Evolutionary conservation across 2,888 invertebrate genomes (phyloP).

Genomic region (Flexamia atlantica): DNA sequence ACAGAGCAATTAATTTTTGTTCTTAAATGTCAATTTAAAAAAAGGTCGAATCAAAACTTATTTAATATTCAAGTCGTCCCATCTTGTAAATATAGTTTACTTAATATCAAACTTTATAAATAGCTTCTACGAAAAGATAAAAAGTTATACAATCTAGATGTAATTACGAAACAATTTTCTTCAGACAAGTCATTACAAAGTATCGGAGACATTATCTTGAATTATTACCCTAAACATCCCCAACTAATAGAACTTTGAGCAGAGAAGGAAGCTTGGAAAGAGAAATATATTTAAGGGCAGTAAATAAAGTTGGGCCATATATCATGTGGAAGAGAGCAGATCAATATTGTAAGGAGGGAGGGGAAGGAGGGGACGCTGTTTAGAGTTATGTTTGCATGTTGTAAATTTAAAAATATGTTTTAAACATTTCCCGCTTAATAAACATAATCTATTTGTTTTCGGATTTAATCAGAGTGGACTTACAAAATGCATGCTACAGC

Average conservation of each 20-base stretch:
- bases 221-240: conserved; percentile 49
- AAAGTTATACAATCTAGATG: conserved; percentile 7
- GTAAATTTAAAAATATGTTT: not conserved
- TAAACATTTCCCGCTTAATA: no score
- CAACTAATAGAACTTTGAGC: conserved; percentile 56
- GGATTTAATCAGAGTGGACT: no score
- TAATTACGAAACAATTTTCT: conserved; percentile 48
- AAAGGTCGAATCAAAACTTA: no score
- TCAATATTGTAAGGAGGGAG: conserved; percentile 45
- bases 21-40: no score
- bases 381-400: conserved; percentile 48
- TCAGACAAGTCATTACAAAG: conserved; percentile 50
- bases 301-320: conserved; percentile 59
- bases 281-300: conserved; percentile 54
- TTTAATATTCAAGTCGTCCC: no score
- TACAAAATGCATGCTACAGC: no score
- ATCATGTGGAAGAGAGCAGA: conserved; percentile 53
- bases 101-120: not conserved
- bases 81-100: no score
- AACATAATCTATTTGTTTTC: no score
- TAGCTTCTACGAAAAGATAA: not conserved
- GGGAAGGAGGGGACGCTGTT: not conserved
- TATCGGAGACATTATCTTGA: conserved; percentile 54
- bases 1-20: no score
- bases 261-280: conserved; percentile 27